These are phyloP conservation scores for Lutjanus campechanus DNA, from an alignment of 2,797 vertebrate species.

Conservation along the genomic window DNA sequence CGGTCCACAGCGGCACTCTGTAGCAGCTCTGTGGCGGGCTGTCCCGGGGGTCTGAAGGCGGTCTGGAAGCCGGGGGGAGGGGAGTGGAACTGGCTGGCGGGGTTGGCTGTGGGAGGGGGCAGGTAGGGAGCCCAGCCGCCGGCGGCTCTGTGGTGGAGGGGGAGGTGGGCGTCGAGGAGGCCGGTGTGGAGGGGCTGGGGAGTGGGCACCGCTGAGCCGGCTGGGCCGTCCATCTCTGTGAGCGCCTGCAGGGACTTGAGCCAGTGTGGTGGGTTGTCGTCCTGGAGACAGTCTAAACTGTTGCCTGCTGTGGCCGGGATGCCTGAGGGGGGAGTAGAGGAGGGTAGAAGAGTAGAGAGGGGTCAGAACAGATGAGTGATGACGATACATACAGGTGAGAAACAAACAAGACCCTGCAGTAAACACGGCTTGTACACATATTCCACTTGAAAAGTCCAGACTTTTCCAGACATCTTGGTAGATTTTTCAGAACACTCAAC, in stretches of 20 bases:
- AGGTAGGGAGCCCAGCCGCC: constrained; percentile 95
- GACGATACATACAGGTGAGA: constrained; percentile 4
- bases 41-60: constrained; percentile 98
- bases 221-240: constrained; percentile 97
- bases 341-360: constrained; percentile 19
- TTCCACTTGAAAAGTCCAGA: too few species aligned
- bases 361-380: constrained; percentile 24
- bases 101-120: constrained; percentile 91
- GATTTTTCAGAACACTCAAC: too few species aligned
- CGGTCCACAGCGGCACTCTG: constrained; percentile 98
- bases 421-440: too few species aligned
- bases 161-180: constrained; percentile 90
- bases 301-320: constrained; percentile 94
- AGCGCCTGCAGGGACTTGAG: constrained; percentile 99
- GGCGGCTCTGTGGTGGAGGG: constrained; percentile 96
- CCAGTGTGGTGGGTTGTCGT: constrained; percentile 99
- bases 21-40: constrained; percentile 99
- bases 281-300: constrained; percentile 98
- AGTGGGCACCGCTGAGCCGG: constrained; percentile 85
- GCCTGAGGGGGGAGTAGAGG: constrained; percentile 80
- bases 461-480: too few species aligned
- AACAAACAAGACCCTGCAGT: not conserved
- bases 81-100: constrained; percentile 94
- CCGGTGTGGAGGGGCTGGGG: constrained; percentile 88
- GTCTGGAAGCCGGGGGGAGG: constrained; percentile 99